Conservation (phyloP, 1,140 invertebrate genomes). For the Euwallacea similis region DNA sequence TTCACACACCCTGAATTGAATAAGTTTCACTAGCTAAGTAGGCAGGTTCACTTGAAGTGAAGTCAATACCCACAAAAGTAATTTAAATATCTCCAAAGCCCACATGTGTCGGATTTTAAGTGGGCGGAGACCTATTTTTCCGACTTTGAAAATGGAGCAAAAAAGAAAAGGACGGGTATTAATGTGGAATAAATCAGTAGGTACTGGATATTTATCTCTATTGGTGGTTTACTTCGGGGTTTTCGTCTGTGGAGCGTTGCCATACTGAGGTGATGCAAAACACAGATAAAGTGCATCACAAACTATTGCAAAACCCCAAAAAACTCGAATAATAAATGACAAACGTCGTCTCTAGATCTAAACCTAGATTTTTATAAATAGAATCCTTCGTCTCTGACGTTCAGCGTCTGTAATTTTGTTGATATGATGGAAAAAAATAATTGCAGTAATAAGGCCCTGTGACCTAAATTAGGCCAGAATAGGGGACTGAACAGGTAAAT, state of each 20-base stretch:
- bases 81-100: slow-evolving; percentile 21
- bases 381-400: slow-evolving; percentile 14
- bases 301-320: slow-evolving; percentile 1
- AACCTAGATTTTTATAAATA: slow-evolving; percentile 35
- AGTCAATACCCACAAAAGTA: slow-evolving; percentile 35
- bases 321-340: neutral
- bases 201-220: too few relatives aligned
- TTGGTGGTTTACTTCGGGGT: too few relatives aligned
- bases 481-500: neutral
- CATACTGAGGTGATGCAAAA: neutral
- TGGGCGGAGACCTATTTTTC: slow-evolving; percentile 35
- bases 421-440: slow-evolving; percentile 6
- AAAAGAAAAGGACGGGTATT: neutral
- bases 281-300: neutral
- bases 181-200: too few relatives aligned
- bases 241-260: too few relatives aligned
- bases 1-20: slow-evolving; percentile 2
- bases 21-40: neutral
- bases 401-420: slow-evolving; percentile 22
- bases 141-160: slow-evolving; percentile 21
- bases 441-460: neutral
- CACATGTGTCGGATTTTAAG: slow-evolving; percentile 16
- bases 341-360: slow-evolving; percentile 31
- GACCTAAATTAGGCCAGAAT: too few relatives aligned
- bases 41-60: slow-evolving; percentile 11